Evolutionary conservation across 2,113 vertebrate genomes (phyloP), one percentile per base, ranked within the genome.

Genomic region (Solenodon paradoxus): DNA sequence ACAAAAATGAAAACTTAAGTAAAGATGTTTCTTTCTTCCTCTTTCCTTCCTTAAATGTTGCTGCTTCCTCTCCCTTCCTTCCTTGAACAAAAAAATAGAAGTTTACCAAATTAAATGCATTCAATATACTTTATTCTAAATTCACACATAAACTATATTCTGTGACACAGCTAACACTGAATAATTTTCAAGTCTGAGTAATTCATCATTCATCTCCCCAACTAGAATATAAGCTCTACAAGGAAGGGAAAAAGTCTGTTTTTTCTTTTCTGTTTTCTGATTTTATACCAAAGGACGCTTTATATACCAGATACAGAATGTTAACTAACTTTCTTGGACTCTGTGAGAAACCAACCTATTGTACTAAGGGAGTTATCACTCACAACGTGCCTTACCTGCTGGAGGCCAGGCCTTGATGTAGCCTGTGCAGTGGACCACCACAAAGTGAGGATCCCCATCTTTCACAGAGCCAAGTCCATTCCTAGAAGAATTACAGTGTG

Each of bases 371-470:
- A 81, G 38, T 90, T 94, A 81, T 19, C 77, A 71, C 45, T 42
- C 17, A 16, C 12, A 72, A 78, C 19, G 69, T 0, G 0, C 0
- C 97, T n/a, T 98, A 99, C 99, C 99, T 98, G 99, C 99, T 0
- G 99, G 99, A 1, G 99, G 99, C 99, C 99, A 99, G 74, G 99
- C 99, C 81, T 99, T 99, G 63, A 99, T 99, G 97, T 99, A 99
- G 2, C 99, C 99, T 0, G 99, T 99, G 98, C 99, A 99, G 97
- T 99, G 99, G 87, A 99, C 99, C 42, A 99, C 99, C 1, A 99
- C 99, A 9, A 99, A 99, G 97, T 99, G 99, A 32, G 99, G 98
- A 7, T 99, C 99, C 0, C 99, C 99, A 1, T 99, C 99, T 88
- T 99, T 99, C 1, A 98, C 94, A 5, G 98, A 97, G 35, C 99